These are phyloP conservation scores for Antechinus flavipes DNA, from an alignment of 2,113 vertebrate species.

Conservation along the genomic window DNA sequence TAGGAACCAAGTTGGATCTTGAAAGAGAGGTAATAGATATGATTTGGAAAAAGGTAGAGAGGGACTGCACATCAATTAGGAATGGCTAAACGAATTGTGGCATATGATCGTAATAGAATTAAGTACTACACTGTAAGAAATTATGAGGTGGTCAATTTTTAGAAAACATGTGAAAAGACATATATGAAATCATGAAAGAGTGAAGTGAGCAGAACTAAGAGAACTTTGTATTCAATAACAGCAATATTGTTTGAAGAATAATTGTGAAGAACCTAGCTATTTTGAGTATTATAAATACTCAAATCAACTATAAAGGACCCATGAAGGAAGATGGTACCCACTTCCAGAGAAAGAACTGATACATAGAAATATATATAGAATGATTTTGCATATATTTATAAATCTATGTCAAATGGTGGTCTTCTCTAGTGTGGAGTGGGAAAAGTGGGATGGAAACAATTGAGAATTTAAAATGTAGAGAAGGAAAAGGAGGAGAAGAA, in stretches of 20 bases:
- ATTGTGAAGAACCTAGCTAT: background rate
- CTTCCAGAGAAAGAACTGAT: background rate
- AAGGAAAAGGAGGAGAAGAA: too few relatives aligned
- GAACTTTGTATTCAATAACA: background rate
- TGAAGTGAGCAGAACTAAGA: background rate
- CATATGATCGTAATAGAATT: too few relatives aligned
- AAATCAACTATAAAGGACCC: background rate
- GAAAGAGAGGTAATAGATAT: background rate
- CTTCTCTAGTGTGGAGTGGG: background rate
- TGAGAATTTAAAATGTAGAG: background rate
- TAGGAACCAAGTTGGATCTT: background rate
- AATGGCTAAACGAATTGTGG: too few relatives aligned
- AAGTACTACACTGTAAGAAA: too few relatives aligned
- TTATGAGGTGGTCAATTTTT: too few relatives aligned
- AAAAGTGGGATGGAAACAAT: background rate
- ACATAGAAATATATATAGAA: background rate
- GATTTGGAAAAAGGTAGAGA: background rate
- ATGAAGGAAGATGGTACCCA: background rate
- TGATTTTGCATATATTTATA: background rate
- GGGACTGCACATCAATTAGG: too few relatives aligned
- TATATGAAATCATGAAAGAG: background rate
- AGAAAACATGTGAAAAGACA: background rate
- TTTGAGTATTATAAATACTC: background rate
- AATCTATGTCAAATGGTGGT: background rate
- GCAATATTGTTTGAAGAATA: background rate